Evolutionary conservation across 2,888 invertebrate genomes (phyloP), one percentile per base, ranked within the genome.

Genomic region (Eurois occulta): DNA sequence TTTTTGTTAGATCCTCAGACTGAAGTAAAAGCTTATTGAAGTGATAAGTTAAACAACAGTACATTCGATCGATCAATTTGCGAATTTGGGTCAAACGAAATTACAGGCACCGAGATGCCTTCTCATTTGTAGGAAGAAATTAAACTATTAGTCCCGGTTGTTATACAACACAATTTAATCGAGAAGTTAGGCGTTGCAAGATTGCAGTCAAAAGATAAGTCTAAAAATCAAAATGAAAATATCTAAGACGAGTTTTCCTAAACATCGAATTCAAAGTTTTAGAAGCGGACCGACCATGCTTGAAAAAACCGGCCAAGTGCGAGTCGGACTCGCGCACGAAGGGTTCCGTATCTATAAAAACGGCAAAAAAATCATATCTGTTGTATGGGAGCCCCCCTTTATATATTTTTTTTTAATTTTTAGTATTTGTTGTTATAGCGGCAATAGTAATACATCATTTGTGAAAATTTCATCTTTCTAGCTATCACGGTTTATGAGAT

Each of bases 41-140:
- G 4, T 55, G 11, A 11, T n/a, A 11, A 11, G 11, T 10, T 52
- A 10, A n/a, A n/a, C 11, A n/a, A n/a, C n/a, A n/a, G 24, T 11
- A 55, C 3, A 11, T 3, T 48, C 21, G 8, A 48, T 3, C 10
- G 8, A 48, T 24, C 21, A 48, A 48, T 21, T 21, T 48, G 21
- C 21, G 8, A 21, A 48, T 21, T 8, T 21, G 8, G 2, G 21
- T 10, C 24, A 48, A 48, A 8, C 48, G 11, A 55, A 24, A 11
- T 24, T 52, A 0, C n/a, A n/a, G 11, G 11, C 52, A n/a, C n/a
- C 8, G 52, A 52, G 52, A n/a, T 52, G 52, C n/a, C 11, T 52
- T 4, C 11, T 55, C n/a, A n/a, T n/a, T 55, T n/a, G 4, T n/a
- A 55, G 5, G 1, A 11, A 13, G 5, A n/a, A 0, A 0, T 11